Base-by-base conservation (phyloP, 2,797 vertebrate genomes). In the Halcyon smyrnensis region DNA sequence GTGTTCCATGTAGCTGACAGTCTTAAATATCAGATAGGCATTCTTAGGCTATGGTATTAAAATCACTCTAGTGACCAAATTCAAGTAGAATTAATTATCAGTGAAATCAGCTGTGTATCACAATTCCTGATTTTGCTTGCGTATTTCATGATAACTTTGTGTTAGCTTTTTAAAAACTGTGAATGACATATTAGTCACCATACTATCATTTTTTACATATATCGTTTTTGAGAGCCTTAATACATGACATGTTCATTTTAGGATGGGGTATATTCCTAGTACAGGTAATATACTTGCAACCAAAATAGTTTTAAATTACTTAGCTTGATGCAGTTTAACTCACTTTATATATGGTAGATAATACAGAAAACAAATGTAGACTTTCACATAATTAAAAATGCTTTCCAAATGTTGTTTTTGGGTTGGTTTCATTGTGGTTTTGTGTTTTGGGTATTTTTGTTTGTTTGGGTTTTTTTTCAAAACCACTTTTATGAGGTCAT, bases 401-500 rank as follows among this genome's bases (percentile, higher is more conserved):
- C 3, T 84, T 96, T 88, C 53, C 57, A 93, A 94, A 85, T 75
- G 62, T 84, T 78, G 57, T 4, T 86, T 83, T 83, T 76, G 24
- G 12, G 60, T 84, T 64, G 21, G 2, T 46, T 81, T 76, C 20
- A 3, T 60, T 60, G 34, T 74, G 53, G 36, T 27, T 75, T 81
- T 84, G n/a, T n/a, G 36, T 19, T 32, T 45, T 43, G 12, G 12
- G 43, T 2, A 2, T 2, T 24, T n/a, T 73, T 41, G 8, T 1
- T 41, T 9, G 2, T 3, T 7, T 57, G 54, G 19, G 20, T 79
- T 73, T 81, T 71, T 71, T 95, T 88, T 15, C 65, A 78, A 86
- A 69, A 95, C 69, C 93, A 78, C 76, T 97, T 98, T 98, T 97
- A 98, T 97, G 97, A 97, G 96, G 95, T 94, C 97, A 96, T 98